Base-by-base conservation (phyloP, 2,888 invertebrate species). In the Phengaris alcon region DNA sequence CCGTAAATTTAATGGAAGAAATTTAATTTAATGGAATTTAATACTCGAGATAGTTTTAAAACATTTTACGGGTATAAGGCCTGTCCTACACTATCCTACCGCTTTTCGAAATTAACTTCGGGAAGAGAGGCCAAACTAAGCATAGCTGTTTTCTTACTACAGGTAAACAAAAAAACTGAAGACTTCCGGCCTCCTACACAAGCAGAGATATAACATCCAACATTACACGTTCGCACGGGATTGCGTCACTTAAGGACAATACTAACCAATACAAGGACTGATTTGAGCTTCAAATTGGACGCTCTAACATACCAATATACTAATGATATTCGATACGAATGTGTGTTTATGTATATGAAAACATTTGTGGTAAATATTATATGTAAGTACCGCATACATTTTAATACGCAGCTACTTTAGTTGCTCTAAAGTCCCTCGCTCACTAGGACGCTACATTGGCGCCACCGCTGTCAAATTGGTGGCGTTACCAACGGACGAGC, bases 81-180 rank as follows among this genome's bases (percentile, higher is more conserved):
- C 5, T 48, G 48, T 48, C 48, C 48, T 48, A 48, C 6, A 4
- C 48, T 6, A 48, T 48, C 46, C 46, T 46, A 48, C 6, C 5
- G 48, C 48, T 0, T 48, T 7, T 48, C 8, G 48, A 1, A 48
- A 48, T 48, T 35, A 3, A 4, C 35, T 35, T 35, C 35, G 35
- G 35, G 35, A 35, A 35, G 35, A 35, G 35, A 35, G 35, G 3
- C 35, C 2, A 48, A 48, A 52, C 52, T 52, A 52, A 52, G 52
- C 9, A 52, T 12, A 12, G 10, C 10, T 70, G 52, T 22, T 22
- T 70, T 10, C n/a, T 3, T 54, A 9, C 44, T 54, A 6, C 72
- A 72, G 72, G 72, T 72, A 72, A 72, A 72, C 35, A 79, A 79
- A 78, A 22, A 69, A 74, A 69, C 73, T 52, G 52, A 12, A 54